These are phyloP conservation scores for Furcula furcula DNA, from an alignment of 2,888 invertebrate genomes.

Conservation along the genomic window DNA sequence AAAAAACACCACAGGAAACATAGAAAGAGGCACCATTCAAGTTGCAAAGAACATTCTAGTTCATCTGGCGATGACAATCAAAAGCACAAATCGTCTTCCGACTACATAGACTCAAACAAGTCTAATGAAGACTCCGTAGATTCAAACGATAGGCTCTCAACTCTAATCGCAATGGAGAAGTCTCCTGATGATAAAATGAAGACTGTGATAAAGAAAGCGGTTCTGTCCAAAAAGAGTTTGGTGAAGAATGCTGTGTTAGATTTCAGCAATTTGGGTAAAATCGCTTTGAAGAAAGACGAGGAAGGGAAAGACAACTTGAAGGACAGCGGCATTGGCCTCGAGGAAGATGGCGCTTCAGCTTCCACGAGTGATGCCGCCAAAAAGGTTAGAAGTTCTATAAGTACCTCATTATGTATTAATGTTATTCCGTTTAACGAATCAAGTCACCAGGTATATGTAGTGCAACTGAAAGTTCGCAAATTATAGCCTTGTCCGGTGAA, in stretches of 20 bases:
- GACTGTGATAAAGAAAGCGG: conserved; percentile 68
- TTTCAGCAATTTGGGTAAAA: conserved; percentile 61
- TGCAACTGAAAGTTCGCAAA: too few relatives aligned
- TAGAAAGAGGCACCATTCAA: conserved; percentile 86
- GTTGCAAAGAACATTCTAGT: conserved; percentile 72
- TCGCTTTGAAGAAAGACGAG: conserved; percentile 49
- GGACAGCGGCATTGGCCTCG: conserved; percentile 68
- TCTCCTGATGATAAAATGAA: conserved; percentile 70
- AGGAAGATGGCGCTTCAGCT: conserved; percentile 54
- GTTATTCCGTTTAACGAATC: too few relatives aligned
- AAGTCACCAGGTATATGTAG: too few relatives aligned
- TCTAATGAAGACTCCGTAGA: conserved; percentile 73
- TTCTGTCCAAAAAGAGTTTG: conserved; percentile 59
- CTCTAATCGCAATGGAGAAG: conserved; percentile 63
- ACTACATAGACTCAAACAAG: conserved; percentile 66
- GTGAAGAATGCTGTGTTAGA: conserved; percentile 67
- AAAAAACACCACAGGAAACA: conserved; percentile 91
- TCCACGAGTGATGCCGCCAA: conserved; percentile 53
- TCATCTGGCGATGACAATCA: conserved; percentile 77
- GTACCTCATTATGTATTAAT: too few relatives aligned
- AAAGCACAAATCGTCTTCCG: conserved; percentile 61
- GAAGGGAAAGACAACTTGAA: conserved; percentile 63
- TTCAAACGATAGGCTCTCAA: conserved; percentile 60
- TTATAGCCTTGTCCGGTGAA: too few relatives aligned
- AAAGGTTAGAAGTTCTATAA: too few relatives aligned